Conservation (phyloP, 1,140 invertebrate species). For the Pectinophora gossypiella region DNA sequence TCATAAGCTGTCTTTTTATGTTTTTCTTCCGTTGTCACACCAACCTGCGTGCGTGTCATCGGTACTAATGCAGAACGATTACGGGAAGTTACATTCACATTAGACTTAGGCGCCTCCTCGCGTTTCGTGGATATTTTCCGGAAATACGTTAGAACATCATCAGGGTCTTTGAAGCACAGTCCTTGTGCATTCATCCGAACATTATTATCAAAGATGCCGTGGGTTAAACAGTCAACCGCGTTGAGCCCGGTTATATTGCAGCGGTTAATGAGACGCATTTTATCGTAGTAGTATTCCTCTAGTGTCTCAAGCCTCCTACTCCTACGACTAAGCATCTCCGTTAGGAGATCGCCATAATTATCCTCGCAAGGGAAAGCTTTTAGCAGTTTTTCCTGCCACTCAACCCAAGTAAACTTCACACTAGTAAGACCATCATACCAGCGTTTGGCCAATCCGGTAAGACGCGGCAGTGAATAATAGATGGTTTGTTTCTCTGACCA, state of each 20-base stretch:
- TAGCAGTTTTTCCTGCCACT: slow-evolving; percentile 1
- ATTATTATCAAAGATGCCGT: slow-evolving; percentile 4
- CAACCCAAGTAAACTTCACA: slow-evolving; percentile 6
- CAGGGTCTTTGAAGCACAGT: not conserved
- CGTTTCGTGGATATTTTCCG: not conserved
- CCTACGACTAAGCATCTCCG: slow-evolving; percentile 6
- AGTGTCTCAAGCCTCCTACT: slow-evolving; percentile 3
- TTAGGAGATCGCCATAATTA: slow-evolving; percentile 1
- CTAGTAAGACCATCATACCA: slow-evolving; percentile 8
- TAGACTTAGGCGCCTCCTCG: not conserved
- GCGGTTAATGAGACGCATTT: slow-evolving; percentile 3
- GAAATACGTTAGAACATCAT: slow-evolving; percentile 1
- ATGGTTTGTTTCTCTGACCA: too few relatives aligned
- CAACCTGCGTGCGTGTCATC: too few relatives aligned
- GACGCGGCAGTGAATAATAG: slow-evolving; percentile 1
- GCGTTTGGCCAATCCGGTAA: slow-evolving; percentile 1
- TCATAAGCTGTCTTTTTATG: not conserved
- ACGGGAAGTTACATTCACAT: not conserved
- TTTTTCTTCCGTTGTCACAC: too few relatives aligned
- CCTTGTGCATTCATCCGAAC: slow-evolving; percentile 5
- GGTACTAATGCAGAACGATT: not conserved
- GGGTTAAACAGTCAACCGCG: slow-evolving; percentile 1
- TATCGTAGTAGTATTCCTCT: slow-evolving; percentile 8
- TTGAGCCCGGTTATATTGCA: not conserved
- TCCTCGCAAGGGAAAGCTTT: not conserved